These are phyloP conservation scores for Ochotona curzoniae DNA, from an alignment of 2,113 vertebrate genomes.

Conservation along the genomic window DNA sequence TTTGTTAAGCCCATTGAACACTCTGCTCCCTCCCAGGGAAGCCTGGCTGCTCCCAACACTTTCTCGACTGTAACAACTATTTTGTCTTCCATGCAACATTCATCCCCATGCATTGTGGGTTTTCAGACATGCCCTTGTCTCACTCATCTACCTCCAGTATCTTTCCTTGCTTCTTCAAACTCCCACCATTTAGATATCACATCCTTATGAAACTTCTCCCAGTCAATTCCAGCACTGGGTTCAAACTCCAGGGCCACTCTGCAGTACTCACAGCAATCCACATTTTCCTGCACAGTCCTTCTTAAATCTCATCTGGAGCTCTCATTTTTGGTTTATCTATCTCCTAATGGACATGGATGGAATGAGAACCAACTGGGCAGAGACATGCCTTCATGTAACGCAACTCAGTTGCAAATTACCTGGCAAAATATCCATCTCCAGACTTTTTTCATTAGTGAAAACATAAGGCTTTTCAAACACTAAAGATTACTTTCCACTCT, in stretches of 20 bases:
- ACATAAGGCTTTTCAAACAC: constrained; percentile 18
- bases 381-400: not conserved
- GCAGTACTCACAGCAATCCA: not conserved
- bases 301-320: constrained; percentile 7
- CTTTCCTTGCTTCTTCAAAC: not conserved
- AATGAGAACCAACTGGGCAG: not conserved
- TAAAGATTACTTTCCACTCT: constrained; percentile 11
- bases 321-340: not conserved
- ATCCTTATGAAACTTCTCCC: constrained; percentile 13
- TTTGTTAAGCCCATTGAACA: too few species aligned
- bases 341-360: not conserved
- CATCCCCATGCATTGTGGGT: not conserved
- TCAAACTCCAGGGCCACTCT: not conserved
- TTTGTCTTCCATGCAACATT: not conserved
- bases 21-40: not conserved
- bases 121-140: not conserved
- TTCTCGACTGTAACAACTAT: not conserved
- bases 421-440: not conserved
- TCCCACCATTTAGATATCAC: not conserved
- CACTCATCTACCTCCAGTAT: not conserved
- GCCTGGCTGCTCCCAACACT: not conserved
- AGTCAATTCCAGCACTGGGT: not conserved
- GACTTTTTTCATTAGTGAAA: constrained; percentile 21
- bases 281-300: not conserved
- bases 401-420: not conserved